Conservation (phyloP, 2,113 vertebrate genomes). For the Quiscalus mexicanus region DNA sequence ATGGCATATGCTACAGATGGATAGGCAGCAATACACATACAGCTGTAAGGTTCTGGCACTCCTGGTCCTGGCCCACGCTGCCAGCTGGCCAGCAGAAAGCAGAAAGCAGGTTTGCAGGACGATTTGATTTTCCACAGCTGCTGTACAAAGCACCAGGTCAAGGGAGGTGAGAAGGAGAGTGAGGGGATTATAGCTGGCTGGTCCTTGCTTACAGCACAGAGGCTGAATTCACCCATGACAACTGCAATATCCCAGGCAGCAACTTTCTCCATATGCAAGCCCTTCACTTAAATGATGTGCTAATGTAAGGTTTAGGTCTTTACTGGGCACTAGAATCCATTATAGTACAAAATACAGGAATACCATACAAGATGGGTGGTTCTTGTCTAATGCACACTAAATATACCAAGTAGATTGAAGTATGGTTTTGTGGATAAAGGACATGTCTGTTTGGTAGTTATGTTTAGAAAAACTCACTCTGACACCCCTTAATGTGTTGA, state of each 20-base stretch:
- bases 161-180: not conserved
- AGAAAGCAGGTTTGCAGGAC: conserved; percentile 39
- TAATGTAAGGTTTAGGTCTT: not conserved
- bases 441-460: not conserved
- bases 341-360: not conserved
- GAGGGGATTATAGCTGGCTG: not conserved
- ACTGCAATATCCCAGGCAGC: not conserved
- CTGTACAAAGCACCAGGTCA: conserved; percentile 6
- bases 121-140: conserved; percentile 72
- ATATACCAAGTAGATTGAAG: not conserved
- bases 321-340: not conserved
- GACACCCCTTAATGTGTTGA: not conserved
- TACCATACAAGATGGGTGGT: not conserved
- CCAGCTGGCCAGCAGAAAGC: conserved; percentile 70
- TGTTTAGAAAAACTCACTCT: not conserved
- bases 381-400: not conserved
- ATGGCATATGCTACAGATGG: conserved; percentile 67
- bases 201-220: not conserved
- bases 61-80: not conserved
- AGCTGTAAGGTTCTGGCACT: conserved; percentile 69
- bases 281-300: not conserved
- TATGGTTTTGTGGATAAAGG: not conserved
- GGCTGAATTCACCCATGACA: not conserved
- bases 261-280: not conserved
- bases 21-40: conserved; percentile 20